A percentile compares a stretch with the other conserved stretches of the same genome.
Conservation (phyloP, 2,797 vertebrate species). For the Thripadectes ignobilis region DNA sequence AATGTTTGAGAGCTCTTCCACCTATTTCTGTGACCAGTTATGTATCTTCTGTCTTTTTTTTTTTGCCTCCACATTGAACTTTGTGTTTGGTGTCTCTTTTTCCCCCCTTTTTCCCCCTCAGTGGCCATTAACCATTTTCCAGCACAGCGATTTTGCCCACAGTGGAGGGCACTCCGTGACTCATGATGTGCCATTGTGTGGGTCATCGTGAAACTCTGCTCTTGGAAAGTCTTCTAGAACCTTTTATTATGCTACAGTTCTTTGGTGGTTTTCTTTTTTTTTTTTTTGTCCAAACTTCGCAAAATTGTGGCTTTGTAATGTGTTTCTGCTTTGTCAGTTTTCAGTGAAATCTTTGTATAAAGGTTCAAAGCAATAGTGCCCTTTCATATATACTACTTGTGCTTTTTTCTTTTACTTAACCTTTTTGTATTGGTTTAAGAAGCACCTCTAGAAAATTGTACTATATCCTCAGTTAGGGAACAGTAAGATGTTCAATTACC, state of each 20-base stretch:
- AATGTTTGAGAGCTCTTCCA: not conserved
- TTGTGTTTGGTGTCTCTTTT: not conserved
- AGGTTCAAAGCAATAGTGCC: not conserved
- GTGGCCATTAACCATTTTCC: not conserved
- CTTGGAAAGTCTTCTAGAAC: not conserved
- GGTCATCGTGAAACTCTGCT: not conserved
- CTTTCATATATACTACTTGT: not conserved
- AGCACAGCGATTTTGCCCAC: not conserved
- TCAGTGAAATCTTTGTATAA: not conserved
- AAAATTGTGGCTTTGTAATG: not conserved
- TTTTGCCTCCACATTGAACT: not conserved
- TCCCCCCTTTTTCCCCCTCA: not conserved
- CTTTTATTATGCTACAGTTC: not conserved
- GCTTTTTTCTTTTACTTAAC: conserved; percentile 5
- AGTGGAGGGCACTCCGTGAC: not conserved
- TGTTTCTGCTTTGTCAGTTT: not conserved
- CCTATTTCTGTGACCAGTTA: not conserved
- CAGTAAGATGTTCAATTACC: not conserved
- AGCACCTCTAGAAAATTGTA: not conserved
- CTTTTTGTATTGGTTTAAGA: not conserved
- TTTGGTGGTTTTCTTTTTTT: not conserved
- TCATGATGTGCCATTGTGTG: not conserved
- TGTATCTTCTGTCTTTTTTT: not conserved
- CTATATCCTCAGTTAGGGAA: not conserved
- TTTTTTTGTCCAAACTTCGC: not conserved